Percentiles rank a stretch among this genome's conserved stretches.
phyloP scores from a whole-genome alignment of 1,140 invertebrate species.

The Mamestra configurata region DNA sequence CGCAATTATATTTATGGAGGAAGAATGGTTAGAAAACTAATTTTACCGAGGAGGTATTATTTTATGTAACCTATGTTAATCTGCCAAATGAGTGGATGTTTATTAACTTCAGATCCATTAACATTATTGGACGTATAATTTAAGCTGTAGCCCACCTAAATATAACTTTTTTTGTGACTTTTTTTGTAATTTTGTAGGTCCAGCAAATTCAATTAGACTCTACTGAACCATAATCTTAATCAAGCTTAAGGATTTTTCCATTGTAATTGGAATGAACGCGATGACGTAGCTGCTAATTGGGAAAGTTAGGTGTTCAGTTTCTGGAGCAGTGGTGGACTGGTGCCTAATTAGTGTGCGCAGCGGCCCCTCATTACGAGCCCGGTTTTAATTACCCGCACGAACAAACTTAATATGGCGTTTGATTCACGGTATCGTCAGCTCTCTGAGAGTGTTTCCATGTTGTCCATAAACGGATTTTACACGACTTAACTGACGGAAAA shows the following conservation, averaged over 20 bases:
- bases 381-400: slow-evolving; percentile 78
- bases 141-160: slow-evolving; percentile 1
- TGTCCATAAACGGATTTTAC: slow-evolving; percentile 30
- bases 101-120: slow-evolving; percentile 38
- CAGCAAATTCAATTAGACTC: slow-evolving; percentile 12
- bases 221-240: slow-evolving; percentile 33
- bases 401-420: slow-evolving; percentile 65
- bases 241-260: slow-evolving; percentile 50
- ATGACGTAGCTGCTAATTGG: slow-evolving; percentile 76
- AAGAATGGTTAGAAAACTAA: slow-evolving; percentile 85
- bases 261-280: slow-evolving; percentile 57
- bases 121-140: slow-evolving; percentile 43
- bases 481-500: background rate
- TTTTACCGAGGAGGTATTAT: slow-evolving; percentile 80
- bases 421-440: slow-evolving; percentile 55
- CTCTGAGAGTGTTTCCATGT: slow-evolving; percentile 31
- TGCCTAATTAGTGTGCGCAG: slow-evolving; percentile 75
- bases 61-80: slow-evolving; percentile 58
- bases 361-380: slow-evolving; percentile 72
- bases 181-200: slow-evolving; percentile 1
- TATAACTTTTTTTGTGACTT: slow-evolving; percentile 11
- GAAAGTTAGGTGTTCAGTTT: slow-evolving; percentile 78
- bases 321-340: slow-evolving; percentile 71
- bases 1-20: slow-evolving; percentile 87
- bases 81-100: slow-evolving; percentile 30